Evolutionary conservation across 2,113 vertebrate genomes (phyloP).

Genomic region (Gasterosteus nipponicus): DNA sequence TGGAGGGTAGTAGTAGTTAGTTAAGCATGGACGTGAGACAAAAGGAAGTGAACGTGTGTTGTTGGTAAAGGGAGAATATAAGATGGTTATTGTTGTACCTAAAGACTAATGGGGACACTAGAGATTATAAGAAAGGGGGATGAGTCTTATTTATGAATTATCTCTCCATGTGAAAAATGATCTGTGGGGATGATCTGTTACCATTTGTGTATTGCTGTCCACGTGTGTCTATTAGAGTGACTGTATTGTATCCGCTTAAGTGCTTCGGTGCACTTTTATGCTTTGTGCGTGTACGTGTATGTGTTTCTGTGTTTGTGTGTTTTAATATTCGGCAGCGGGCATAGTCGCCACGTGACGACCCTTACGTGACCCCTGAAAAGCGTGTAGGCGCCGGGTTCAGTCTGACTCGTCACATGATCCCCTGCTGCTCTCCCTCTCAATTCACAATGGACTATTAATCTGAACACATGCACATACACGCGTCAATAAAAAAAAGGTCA

Average conservation of each 20-base stretch:
- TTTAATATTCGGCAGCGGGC: slow-evolving; percentile 55
- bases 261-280: slow-evolving; percentile 12
- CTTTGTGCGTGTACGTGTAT: slow-evolving; percentile 6
- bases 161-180: slow-evolving; percentile 12
- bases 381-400: slow-evolving; percentile 76
- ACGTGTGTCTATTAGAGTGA: slow-evolving; percentile 3
- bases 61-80: background rate
- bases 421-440: slow-evolving; percentile 58
- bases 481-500: slow-evolving; percentile 26
- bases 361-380: slow-evolving; percentile 73
- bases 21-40: slow-evolving; percentile 4
- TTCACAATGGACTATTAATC: slow-evolving; percentile 78
- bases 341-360: slow-evolving; percentile 73
- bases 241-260: slow-evolving; percentile 1
- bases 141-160: background rate
- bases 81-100: background rate
- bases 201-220: slow-evolving; percentile 25
- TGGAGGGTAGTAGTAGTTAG: background rate
- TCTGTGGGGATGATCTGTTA: background rate
- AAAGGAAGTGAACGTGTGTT: slow-evolving; percentile 4
- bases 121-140: slow-evolving; percentile 5
- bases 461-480: slow-evolving; percentile 38
- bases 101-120: slow-evolving; percentile 6
- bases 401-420: slow-evolving; percentile 83
- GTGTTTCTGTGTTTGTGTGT: slow-evolving; percentile 31